Evolutionary conservation across 2,113 vertebrate species (phyloP).

Genomic region (Gobiocypris rarus): DNA sequence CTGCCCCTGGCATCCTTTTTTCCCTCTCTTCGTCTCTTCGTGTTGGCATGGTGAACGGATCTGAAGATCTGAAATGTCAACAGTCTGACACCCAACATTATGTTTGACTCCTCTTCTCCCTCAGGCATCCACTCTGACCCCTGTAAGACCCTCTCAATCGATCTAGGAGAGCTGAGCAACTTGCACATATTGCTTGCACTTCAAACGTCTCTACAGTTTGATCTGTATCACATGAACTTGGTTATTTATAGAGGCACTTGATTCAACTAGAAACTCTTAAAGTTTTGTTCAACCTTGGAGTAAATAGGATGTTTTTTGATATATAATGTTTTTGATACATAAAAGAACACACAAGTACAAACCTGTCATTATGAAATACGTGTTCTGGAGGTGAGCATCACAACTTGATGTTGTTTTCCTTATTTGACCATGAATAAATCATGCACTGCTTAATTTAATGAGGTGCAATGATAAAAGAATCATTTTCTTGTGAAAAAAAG

Average conservation of each 20-base stretch:
- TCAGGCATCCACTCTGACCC: conserved; percentile 48
- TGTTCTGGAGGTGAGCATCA: background rate
- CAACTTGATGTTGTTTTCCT: conserved; percentile 41
- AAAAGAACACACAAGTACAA: conserved; percentile 11
- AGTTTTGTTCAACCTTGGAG: conserved; percentile 24
- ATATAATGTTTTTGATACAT: conserved; percentile 25
- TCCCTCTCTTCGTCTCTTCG: background rate
- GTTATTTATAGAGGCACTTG: conserved; percentile 26
- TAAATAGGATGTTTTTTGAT: background rate
- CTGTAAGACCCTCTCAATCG: conserved; percentile 52
- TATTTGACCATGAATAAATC: conserved; percentile 49
- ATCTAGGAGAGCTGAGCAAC: conserved; percentile 37
- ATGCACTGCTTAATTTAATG: conserved; percentile 34
- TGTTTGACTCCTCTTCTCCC: conserved; percentile 36
- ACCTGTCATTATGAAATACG: conserved; percentile 43
- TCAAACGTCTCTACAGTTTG: conserved; percentile 33
- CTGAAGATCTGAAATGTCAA: conserved; percentile 50
- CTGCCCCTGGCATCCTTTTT: conserved; percentile 40
- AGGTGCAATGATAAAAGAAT: conserved; percentile 41
- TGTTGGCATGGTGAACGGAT: conserved; percentile 40
- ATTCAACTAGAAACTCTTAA: conserved; percentile 26
- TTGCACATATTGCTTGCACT: conserved; percentile 27
- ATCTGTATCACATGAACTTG: conserved; percentile 30
- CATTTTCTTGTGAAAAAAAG: background rate
- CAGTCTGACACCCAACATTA: conserved; percentile 52